Evolutionary conservation across 2,797 vertebrate species (phyloP).

Genomic region (Tolypeutes matacus): DNA sequence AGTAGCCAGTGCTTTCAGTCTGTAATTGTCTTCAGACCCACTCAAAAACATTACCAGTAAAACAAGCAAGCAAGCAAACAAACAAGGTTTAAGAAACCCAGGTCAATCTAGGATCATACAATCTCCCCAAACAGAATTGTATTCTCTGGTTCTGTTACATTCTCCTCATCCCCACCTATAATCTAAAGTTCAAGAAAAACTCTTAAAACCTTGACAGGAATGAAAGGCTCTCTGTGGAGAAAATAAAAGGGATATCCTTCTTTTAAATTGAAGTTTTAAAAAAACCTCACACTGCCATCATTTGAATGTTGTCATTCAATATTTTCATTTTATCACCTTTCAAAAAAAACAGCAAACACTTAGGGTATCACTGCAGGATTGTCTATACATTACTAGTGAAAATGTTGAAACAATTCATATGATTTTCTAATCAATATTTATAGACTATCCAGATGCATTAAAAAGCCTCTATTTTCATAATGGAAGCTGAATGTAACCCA

Average conservation of each 20-base stretch:
- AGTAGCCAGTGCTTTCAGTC: not conserved
- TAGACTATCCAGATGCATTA: not conserved
- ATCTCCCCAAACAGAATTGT: not conserved
- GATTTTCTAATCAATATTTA: not conserved
- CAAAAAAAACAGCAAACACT: not conserved
- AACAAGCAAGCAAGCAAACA: not conserved
- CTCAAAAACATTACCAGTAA: not conserved
- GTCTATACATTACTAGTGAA: not conserved
- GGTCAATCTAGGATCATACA: not conserved
- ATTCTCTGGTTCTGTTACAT: not conserved
- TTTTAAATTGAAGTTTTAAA: conserved; percentile 37
- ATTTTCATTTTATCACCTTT: not conserved
- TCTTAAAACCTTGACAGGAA: not conserved
- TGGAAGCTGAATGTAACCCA: not conserved
- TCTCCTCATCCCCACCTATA: not conserved
- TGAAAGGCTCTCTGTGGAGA: not conserved
- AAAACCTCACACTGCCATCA: not conserved
- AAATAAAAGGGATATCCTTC: not conserved
- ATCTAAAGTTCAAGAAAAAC: not conserved
- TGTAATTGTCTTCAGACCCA: not conserved
- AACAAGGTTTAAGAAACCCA: not conserved
- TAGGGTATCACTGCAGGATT: not conserved
- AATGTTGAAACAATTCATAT: not conserved
- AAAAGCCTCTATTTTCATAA: conserved; percentile 23
- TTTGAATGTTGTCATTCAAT: not conserved